Evolutionary conservation across 92 coral and sea anemone genomes (phyloP), one percentile per base, ranked within the genome.

Genomic region (Scolanthus callimorphus): DNA sequence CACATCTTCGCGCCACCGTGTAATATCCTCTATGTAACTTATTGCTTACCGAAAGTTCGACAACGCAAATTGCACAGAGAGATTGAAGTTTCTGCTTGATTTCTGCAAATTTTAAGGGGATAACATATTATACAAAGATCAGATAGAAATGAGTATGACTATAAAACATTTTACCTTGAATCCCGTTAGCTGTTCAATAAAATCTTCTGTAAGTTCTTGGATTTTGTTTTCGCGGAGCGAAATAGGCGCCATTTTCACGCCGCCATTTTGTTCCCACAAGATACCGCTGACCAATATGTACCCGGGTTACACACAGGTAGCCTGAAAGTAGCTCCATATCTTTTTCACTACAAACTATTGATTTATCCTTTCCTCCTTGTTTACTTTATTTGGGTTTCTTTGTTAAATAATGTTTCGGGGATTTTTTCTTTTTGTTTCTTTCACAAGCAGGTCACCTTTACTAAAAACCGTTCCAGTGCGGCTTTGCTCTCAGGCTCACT

Each of bases 1-100:
- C n/a, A n/a, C n/a, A n/a, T n/a, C n/a, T n/a, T n/a, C n/a, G n/a
- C n/a, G n/a, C n/a, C n/a, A n/a, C n/a, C n/a, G n/a, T n/a, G n/a
- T n/a, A n/a, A n/a, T n/a, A n/a, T n/a, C n/a, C n/a, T n/a, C n/a
- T n/a, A n/a, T n/a, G n/a, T n/a, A n/a, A n/a, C n/a, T n/a, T n/a
- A n/a, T n/a, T n/a, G 65, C 86, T 77, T 47, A 87, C 96, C 96
- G 72, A 70, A 87, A 87, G 60, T 87, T 87, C 59, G 96, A 87
- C 78, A 87, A 29, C 1, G 86, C 96, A 54, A 68, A 87, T 82
- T 87, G 96, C 2, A 78, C 45, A 23, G 90, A 87, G 27, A 87
- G 67, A 25, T 63, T 69, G 31, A 83, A 87, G 67, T 87, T 87
- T 19, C 86, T 82, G 29, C 90, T 81, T 20, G 86, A 69, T 65